Evolutionary conservation across 1,140 invertebrate genomes (phyloP).

Genomic region (Diachasmimorpha longicaudata): DNA sequence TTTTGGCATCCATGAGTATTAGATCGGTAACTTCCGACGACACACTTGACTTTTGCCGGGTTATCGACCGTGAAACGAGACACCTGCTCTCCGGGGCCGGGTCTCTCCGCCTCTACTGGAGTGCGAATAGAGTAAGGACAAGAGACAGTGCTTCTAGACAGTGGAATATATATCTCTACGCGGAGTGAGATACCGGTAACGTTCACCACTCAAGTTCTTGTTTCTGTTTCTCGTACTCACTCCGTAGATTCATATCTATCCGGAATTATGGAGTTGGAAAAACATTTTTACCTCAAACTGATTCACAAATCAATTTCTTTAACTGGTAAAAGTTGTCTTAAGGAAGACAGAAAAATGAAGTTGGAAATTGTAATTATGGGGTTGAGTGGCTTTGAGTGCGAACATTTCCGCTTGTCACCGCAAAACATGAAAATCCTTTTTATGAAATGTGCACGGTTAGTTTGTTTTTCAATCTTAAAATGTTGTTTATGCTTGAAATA

Average conservation of each 20-base stretch:
- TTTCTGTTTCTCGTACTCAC: background rate
- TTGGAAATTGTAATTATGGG: background rate
- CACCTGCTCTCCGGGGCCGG: constrained; percentile 28
- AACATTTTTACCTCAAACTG: too few species aligned
- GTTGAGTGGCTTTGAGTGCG: background rate
- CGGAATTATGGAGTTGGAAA: background rate
- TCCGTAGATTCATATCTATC: background rate
- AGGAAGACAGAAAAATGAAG: background rate
- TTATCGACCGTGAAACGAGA: constrained; percentile 39
- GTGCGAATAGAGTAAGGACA: constrained; percentile 19
- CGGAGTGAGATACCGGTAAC: background rate
- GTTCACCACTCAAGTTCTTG: background rate
- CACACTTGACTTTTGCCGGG: constrained; percentile 36
- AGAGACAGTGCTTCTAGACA: background rate
- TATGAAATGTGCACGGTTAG: background rate
- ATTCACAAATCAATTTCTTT: background rate
- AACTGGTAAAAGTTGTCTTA: background rate
- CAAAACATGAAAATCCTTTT: background rate
- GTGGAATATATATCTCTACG: background rate
- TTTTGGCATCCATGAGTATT: constrained; percentile 18
- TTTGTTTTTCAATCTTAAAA: background rate
- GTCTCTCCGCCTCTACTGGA: constrained; percentile 19
- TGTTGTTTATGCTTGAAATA: too few species aligned
- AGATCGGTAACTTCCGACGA: constrained; percentile 36
- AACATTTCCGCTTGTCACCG: background rate